Conservation (phyloP, 2,888 invertebrate genomes). For the Lottia gigantea region DNA sequence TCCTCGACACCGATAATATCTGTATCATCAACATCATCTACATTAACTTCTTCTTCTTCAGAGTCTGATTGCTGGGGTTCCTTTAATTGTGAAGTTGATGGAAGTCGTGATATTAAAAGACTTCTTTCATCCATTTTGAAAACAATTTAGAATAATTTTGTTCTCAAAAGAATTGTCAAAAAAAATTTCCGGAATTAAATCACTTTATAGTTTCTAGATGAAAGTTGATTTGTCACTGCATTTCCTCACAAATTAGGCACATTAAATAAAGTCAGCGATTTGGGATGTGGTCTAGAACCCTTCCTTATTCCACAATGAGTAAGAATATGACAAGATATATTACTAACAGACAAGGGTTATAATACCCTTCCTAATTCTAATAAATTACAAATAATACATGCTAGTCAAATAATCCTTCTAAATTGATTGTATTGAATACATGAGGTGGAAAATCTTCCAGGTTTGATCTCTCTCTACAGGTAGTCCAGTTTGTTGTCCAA, state of each 20-base stretch:
- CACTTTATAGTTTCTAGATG: too few relatives aligned
- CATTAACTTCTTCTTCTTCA: not conserved
- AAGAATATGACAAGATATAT: too few relatives aligned
- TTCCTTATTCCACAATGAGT: too few relatives aligned
- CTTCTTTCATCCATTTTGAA: not conserved
- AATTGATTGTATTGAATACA: slow-evolving; percentile 5
- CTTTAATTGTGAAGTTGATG: not conserved
- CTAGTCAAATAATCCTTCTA: not conserved
- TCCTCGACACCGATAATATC: not conserved
- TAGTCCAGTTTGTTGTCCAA: not conserved
- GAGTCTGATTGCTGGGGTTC: not conserved
- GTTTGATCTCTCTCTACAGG: slow-evolving; percentile 2
- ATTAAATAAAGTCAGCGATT: too few relatives aligned
- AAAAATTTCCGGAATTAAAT: too few relatives aligned
- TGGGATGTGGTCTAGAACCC: too few relatives aligned
- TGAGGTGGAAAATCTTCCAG: slow-evolving; percentile 1
- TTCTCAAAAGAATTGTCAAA: not conserved
- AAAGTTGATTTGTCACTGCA: too few relatives aligned
- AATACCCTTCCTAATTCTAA: slow-evolving; percentile 4
- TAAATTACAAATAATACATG: slow-evolving; percentile 4
- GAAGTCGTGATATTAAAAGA: not conserved
- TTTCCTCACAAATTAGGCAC: too few relatives aligned
- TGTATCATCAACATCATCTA: not conserved
- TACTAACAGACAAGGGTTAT: too few relatives aligned
- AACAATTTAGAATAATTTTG: not conserved